Percentiles rank a stretch among this genome's conserved stretches.
phyloP scores from a whole-genome alignment of 2,797 vertebrate genomes.

The Peromyscus eremicus region DNA sequence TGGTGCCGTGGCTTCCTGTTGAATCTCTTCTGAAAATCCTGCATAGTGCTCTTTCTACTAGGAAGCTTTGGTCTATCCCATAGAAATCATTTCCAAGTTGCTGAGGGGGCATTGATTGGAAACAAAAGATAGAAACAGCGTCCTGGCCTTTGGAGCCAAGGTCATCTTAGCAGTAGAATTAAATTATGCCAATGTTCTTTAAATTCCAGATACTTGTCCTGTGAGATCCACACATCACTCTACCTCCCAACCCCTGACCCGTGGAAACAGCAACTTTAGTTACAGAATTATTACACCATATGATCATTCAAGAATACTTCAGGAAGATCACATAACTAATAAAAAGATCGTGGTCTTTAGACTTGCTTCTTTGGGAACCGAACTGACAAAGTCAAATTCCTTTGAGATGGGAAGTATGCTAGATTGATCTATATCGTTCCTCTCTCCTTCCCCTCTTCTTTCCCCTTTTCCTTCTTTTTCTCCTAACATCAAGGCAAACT shows the following conservation, averaged over 20 bases:
- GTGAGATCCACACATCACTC: conserved; percentile 17
- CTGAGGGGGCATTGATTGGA: background rate
- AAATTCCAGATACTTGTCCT: conserved; percentile 22
- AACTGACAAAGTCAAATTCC: background rate
- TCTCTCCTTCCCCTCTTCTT: background rate
- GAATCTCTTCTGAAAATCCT: conserved; percentile 3
- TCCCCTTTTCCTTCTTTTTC: too few relatives aligned
- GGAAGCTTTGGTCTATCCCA: background rate
- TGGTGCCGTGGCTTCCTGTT: background rate
- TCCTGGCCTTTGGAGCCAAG: conserved; percentile 2
- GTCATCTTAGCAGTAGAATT: conserved; percentile 56
- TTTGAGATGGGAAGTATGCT: background rate
- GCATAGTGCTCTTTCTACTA: background rate
- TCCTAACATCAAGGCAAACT: background rate
- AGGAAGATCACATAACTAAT: background rate
- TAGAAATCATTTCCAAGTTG: background rate
- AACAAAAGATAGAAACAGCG: conserved; percentile 47
- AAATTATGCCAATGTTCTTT: conserved; percentile 60
- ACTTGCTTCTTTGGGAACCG: background rate
- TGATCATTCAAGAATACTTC: conserved; percentile 10
- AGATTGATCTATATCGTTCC: background rate
- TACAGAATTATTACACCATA: conserved; percentile 23
- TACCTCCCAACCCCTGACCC: background rate
- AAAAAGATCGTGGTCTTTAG: conserved; percentile 2
- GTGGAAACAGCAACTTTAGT: conserved; percentile 11